phyloP scores from a whole-genome alignment of 2,888 invertebrate genomes.

The Zeuzera pyrina region DNA sequence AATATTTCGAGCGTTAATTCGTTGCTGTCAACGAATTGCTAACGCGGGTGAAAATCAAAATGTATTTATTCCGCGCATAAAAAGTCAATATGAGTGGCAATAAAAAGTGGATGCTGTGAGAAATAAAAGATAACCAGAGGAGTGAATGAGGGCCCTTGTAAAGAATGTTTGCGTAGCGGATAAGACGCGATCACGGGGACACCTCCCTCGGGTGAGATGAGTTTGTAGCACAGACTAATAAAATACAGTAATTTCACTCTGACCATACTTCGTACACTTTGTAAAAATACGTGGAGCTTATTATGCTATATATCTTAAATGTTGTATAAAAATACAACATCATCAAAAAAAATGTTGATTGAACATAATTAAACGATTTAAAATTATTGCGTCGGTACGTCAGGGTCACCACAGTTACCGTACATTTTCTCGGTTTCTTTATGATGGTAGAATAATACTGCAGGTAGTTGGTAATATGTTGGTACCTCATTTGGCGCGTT shows the following conservation, averaged over 20 bases:
- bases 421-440: too few relatives aligned
- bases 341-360: too few relatives aligned
- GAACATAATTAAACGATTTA: too few relatives aligned
- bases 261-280: background rate
- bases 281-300: too few relatives aligned
- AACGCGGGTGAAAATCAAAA: constrained; percentile 64
- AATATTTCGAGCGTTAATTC: constrained; percentile 60
- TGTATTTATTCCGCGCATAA: constrained; percentile 71
- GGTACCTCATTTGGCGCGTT: too few relatives aligned
- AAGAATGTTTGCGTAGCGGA: constrained; percentile 70
- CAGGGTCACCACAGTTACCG: too few relatives aligned
- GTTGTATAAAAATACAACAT: too few relatives aligned
- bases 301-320: too few relatives aligned
- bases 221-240: constrained; percentile 42
- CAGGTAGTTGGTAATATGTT: too few relatives aligned
- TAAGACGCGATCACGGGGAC: constrained; percentile 66
- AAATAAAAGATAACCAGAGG: constrained; percentile 67
- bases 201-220: constrained; percentile 46
- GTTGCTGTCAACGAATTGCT: constrained; percentile 47
- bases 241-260: constrained; percentile 20
- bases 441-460: too few relatives aligned
- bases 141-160: constrained; percentile 66
- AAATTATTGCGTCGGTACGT: too few relatives aligned
- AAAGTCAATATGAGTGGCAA: constrained; percentile 72
- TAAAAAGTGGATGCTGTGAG: constrained; percentile 61